A percentile compares a stretch with the other conserved stretches of the same genome.
Evolutionary conservation across 2,797 vertebrate genomes (phyloP).

Genomic region (Hemibagrus guttatus): DNA sequence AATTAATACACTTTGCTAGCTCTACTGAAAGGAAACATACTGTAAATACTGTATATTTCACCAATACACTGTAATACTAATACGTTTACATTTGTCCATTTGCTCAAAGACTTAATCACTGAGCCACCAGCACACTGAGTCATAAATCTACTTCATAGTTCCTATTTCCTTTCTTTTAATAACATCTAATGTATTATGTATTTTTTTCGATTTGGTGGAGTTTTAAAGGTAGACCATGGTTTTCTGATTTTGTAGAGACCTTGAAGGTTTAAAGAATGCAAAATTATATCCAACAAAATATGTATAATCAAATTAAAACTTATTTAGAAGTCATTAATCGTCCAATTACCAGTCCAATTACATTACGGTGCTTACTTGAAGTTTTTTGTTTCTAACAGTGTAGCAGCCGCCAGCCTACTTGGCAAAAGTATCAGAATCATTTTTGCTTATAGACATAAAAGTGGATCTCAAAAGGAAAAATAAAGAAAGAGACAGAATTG

Average conservation of each 20-base stretch:
- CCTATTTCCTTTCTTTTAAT: background rate
- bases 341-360: background rate
- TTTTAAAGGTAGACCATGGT: background rate
- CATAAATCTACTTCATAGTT: background rate
- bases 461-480: background rate
- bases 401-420: background rate
- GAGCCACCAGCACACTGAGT: too few species aligned
- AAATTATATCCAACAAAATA: background rate
- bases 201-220: background rate
- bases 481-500: background rate
- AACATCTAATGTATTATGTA: background rate
- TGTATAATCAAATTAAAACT: background rate
- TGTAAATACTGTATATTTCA: background rate
- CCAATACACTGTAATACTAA: background rate
- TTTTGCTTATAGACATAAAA: background rate
- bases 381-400: background rate
- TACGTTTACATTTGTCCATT: background rate
- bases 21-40: background rate
- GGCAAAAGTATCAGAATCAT: background rate
- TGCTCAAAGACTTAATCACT: too few species aligned
- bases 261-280: background rate
- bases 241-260: background rate
- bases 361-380: background rate
- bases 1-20: background rate
- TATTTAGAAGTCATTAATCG: background rate